Evolutionary conservation across 92 coral and sea anemone species (phyloP), one percentile per base, ranked within the genome.

Genomic region (Epizoanthus ramosus): DNA sequence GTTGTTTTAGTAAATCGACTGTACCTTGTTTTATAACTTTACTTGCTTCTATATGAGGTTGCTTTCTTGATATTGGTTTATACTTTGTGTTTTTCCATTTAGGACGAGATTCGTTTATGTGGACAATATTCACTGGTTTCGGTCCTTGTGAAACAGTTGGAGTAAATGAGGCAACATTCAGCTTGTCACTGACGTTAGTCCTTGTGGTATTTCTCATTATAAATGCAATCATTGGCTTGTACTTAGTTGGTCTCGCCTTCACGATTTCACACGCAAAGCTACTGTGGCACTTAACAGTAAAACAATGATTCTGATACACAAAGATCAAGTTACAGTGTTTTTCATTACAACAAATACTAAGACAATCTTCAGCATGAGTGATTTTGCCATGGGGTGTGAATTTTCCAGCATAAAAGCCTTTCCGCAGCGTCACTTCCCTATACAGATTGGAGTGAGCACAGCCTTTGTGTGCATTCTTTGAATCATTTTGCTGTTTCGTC

Each of bases 231-330:
- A 70, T 88, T 3, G 98, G 98, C 81, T 92, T 89, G 80, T 84
- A 96, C 14, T 56, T 75, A 12, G 97, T 86, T 68, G 86, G 87
- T 16, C 91, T 84, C 18, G 99, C 96, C 56, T 92, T 90, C 3
- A 96, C 91, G 28, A 94, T 91, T 52, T 92, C 97, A 65, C 99
- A 96, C 14, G 96, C 98, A 66, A 74, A 87, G 68, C 98, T 92
- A 33, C 87, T 94, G 68, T 69, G 60, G 60, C 99, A 96, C 22
- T 87, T 84, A 18, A 96, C 97, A 17, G 99, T 96, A 85, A 94
- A 96, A 60, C 99, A 96, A 79, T 90, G 84, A 47, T 85, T 88
- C 58, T 91, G 87, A 77, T 94, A 94, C 95, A 94, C 90, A 79
- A 96, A 96, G 45, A 91, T 89, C 68, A 96, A 85, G 66, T 96